Evolutionary conservation across 2,113 vertebrate species (phyloP).

Genomic region (Cynocephalus volans): DNA sequence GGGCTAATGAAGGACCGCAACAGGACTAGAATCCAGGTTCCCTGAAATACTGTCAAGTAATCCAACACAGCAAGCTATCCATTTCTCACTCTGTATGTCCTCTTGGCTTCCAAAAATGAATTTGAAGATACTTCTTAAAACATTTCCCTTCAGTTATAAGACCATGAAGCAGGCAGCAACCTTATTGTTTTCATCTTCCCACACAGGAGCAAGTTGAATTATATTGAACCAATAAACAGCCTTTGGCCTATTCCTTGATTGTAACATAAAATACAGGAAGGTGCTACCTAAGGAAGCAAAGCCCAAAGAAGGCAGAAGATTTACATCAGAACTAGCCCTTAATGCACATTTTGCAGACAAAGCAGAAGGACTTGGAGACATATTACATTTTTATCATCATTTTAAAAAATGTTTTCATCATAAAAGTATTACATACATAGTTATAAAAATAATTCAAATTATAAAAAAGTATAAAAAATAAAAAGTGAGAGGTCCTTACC

Average conservation of each 20-base stretch:
- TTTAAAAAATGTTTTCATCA: background rate
- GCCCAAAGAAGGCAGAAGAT: background rate
- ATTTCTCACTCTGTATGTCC: background rate
- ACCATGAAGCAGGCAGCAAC: background rate
- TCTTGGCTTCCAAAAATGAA: background rate
- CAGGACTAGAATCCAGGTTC: background rate
- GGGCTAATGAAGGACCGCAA: background rate
- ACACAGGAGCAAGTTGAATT: background rate
- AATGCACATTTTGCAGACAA: background rate
- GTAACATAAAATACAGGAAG: background rate
- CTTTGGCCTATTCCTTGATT: background rate
- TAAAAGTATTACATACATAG: background rate
- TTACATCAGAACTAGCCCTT: background rate
- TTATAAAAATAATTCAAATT: constrained; percentile 11
- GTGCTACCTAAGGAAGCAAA: background rate
- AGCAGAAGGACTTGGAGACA: background rate
- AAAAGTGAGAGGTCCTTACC: background rate
- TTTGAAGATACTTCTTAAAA: background rate
- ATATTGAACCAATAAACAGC: background rate
- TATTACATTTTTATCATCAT: background rate
- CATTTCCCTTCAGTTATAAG: background rate
- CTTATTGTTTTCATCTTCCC: background rate
- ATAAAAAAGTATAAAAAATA: background rate
- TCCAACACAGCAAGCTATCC: background rate
- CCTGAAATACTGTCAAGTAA: background rate